Conservation (phyloP, 2,113 vertebrate genomes). For the Sinosuthora webbiana region DNA sequence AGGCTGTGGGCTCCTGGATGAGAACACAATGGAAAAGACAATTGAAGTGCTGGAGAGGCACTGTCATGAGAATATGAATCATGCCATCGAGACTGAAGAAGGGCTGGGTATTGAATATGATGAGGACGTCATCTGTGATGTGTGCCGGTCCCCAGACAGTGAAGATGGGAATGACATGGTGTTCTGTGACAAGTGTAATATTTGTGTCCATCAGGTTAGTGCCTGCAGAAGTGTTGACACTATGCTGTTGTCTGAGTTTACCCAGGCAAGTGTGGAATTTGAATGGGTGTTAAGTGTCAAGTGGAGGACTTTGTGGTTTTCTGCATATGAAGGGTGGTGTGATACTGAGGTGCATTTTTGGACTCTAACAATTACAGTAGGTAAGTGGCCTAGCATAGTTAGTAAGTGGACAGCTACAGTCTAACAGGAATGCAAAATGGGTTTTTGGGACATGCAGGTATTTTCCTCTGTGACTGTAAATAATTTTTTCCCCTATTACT, state of each 20-base stretch:
- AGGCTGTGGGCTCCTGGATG: slow-evolving; percentile 88
- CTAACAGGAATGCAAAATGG: neutral
- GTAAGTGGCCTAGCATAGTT: neutral
- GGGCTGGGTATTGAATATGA: slow-evolving; percentile 97
- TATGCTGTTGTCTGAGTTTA: neutral
- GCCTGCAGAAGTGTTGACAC: neutral
- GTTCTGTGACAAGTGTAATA: slow-evolving; percentile 98
- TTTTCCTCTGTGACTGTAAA: neutral
- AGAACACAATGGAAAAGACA: slow-evolving; percentile 91
- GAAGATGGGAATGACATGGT: slow-evolving; percentile 99
- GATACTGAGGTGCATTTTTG: neutral
- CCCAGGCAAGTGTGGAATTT: neutral
- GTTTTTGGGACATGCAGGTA: neutral
- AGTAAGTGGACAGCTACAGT: neutral
- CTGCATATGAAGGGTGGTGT: rapidly evolving
- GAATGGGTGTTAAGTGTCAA: neutral
- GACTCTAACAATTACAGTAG: neutral
- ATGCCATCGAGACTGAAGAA: slow-evolving; percentile 96
- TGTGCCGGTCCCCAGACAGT: slow-evolving; percentile 95
- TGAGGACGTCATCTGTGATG: slow-evolving; percentile 98
- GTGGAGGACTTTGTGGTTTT: neutral
- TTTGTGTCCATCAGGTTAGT: slow-evolving; percentile 96
- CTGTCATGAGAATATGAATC: slow-evolving; percentile 95
- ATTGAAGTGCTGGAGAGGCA: slow-evolving; percentile 92
- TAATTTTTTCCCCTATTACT: neutral